These are phyloP conservation scores for Timema podura DNA, from an alignment of 2,888 invertebrate genomes.

Conservation along the genomic window DNA sequence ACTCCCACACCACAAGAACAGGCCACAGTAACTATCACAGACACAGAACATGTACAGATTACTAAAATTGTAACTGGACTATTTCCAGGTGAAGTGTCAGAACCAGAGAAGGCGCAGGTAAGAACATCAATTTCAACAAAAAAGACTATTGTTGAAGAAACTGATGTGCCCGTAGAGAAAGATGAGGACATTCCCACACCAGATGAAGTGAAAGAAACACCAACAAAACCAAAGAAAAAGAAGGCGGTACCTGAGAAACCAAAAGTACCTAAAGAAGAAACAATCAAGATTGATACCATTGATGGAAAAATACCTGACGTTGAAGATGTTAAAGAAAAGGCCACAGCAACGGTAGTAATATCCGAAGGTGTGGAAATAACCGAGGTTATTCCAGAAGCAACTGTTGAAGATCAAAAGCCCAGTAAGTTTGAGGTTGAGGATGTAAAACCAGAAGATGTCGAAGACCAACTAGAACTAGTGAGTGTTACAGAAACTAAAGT, in stretches of 20 bases:
- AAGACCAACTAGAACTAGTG: slow-evolving; percentile 51
- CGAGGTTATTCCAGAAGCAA: slow-evolving; percentile 19
- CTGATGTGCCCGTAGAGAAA: slow-evolving; percentile 13
- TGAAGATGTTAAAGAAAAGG: slow-evolving; percentile 4
- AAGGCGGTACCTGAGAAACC: slow-evolving; percentile 35
- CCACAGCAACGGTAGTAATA: slow-evolving; percentile 13
- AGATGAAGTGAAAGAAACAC: slow-evolving; percentile 29
- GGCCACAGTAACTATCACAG: slow-evolving; percentile 31
- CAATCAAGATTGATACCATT: not conserved
- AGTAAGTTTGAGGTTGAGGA: slow-evolving; percentile 31
- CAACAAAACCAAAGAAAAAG: slow-evolving; percentile 39
- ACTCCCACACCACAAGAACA: slow-evolving; percentile 29
- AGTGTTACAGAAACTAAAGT: slow-evolving; percentile 46
- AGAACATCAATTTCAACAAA: slow-evolving; percentile 26
- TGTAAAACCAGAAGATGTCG: slow-evolving; percentile 41
- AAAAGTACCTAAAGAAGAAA: not conserved
- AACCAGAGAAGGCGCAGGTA: slow-evolving; percentile 30
- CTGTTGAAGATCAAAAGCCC: slow-evolving; percentile 22
- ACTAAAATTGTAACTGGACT: slow-evolving; percentile 32
- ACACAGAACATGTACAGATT: slow-evolving; percentile 29
- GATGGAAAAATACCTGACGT: not conserved
- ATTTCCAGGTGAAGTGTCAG: slow-evolving; percentile 32
- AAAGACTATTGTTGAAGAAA: slow-evolving; percentile 24
- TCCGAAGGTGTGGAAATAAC: slow-evolving; percentile 22
- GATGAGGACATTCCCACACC: slow-evolving; percentile 17